These are phyloP conservation scores for Caenorhabditis panamensis DNA, from an alignment of 2,888 invertebrate genomes.

Conservation along the genomic window DNA sequence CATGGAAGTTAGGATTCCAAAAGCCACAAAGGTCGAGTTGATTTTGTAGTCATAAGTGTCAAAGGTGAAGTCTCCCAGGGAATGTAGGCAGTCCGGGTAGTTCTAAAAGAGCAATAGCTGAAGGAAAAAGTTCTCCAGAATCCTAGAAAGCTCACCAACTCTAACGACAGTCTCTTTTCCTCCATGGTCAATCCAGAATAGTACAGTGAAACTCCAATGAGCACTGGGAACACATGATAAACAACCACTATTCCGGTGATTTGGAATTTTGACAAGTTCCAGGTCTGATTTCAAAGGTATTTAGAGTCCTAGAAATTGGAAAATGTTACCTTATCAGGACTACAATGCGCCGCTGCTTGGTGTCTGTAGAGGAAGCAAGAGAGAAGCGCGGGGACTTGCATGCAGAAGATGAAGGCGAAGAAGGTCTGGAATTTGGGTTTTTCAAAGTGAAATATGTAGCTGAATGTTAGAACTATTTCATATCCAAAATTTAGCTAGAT, in stretches of 20 bases:
- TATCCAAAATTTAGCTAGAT: too few relatives aligned
- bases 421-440: constrained; percentile 27
- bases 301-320: neutral
- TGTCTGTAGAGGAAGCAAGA: constrained; percentile 48
- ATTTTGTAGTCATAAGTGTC: constrained; percentile 43
- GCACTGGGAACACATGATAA: constrained; percentile 39
- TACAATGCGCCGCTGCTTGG: constrained; percentile 31
- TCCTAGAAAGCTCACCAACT: neutral
- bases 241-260: neutral
- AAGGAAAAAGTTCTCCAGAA: neutral
- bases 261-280: constrained; percentile 24
- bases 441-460: neutral
- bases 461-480: too few relatives aligned
- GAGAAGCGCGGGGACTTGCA: constrained; percentile 49
- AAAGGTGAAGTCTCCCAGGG: constrained; percentile 46
- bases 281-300: constrained; percentile 22
- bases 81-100: constrained; percentile 38
- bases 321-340: constrained; percentile 23
- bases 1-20: constrained; percentile 35
- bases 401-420: constrained; percentile 43
- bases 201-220: constrained; percentile 41
- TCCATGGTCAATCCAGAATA: constrained; percentile 32
- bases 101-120: too few relatives aligned
- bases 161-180: constrained; percentile 30
- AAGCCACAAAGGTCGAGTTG: constrained; percentile 40